These are phyloP conservation scores for Cladopsammia gracilis DNA, from an alignment of 64 coral and sea anemone species.

Conservation along the genomic window DNA sequence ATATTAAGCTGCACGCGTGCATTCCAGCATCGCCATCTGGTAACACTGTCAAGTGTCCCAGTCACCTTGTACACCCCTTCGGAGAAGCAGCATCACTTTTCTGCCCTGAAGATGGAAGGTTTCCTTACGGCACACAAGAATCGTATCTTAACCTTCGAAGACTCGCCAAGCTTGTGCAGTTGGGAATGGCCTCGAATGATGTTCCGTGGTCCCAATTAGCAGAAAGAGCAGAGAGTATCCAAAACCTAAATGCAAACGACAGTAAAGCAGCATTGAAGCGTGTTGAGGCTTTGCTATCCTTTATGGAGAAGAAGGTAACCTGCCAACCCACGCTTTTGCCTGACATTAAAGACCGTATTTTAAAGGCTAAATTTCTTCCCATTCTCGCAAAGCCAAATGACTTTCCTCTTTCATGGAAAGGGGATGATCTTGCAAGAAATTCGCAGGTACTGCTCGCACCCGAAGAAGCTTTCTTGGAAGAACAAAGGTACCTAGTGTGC, in stretches of 20 bases:
- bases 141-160: conserved; percentile 40
- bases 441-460: conserved; percentile 19
- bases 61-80: conserved; percentile 65
- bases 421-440: conserved; percentile 30
- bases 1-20: conserved; percentile 48
- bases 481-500: conserved; percentile 68
- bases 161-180: not conserved
- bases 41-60: conserved; percentile 41
- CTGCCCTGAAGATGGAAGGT: conserved; percentile 68
- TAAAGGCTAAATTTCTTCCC: conserved; percentile 69
- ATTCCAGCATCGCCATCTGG: conserved; percentile 73
- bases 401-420: conserved; percentile 84
- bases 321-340: not conserved
- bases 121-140: conserved; percentile 49
- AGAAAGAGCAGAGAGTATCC: too few species aligned
- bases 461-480: conserved; percentile 36
- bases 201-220: conserved; percentile 63
- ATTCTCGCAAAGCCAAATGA: conserved; percentile 69
- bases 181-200: conserved; percentile 49
- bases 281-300: not conserved
- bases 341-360: conserved; percentile 23
- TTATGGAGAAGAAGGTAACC: too few species aligned
- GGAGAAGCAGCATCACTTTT: too few species aligned
- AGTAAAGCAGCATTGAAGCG: not conserved
- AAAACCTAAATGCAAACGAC: not conserved